phyloP scores from a whole-genome alignment of 2,113 vertebrate species.

The Peucedramus taeniatus region DNA sequence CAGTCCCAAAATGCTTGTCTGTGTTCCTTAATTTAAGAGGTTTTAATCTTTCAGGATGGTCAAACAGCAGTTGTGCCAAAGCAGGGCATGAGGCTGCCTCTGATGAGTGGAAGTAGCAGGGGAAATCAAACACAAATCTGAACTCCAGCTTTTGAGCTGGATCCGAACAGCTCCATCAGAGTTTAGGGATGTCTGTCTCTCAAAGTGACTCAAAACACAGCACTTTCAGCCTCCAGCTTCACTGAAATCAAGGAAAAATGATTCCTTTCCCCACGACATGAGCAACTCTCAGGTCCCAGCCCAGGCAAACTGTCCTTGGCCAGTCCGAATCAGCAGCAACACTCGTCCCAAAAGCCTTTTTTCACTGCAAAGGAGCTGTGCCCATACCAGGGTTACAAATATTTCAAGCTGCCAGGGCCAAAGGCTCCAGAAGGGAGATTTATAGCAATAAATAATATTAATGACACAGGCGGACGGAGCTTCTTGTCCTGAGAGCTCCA shows the following conservation, averaged over 20 bases:
- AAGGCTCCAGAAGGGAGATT: slow-evolving; percentile 59
- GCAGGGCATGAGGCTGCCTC: neutral
- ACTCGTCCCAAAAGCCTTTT: neutral
- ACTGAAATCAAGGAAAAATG: neutral
- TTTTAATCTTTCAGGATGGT: neutral
- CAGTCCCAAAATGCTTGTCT: neutral
- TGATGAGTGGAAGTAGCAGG: neutral
- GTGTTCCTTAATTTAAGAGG: neutral
- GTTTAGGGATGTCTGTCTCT: neutral
- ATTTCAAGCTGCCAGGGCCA: slow-evolving; percentile 56
- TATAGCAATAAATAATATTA: slow-evolving; percentile 65
- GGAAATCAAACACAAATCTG: neutral
- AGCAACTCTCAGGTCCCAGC: neutral
- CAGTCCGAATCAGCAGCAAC: neutral
- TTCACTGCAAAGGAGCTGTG: slow-evolving; percentile 4
- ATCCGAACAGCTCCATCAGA: neutral
- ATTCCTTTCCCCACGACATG: neutral
- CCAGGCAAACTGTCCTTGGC: neutral
- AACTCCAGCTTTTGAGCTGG: neutral
- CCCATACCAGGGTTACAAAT: slow-evolving; percentile 31
- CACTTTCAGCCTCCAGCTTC: neutral
- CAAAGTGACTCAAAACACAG: neutral
- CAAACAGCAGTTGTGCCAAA: neutral
- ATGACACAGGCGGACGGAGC: slow-evolving; percentile 45
- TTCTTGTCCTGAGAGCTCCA: slow-evolving; percentile 62